These are phyloP conservation scores for Leucopternis melanops DNA, from an alignment of 2,113 vertebrate species.

Conservation along the genomic window DNA sequence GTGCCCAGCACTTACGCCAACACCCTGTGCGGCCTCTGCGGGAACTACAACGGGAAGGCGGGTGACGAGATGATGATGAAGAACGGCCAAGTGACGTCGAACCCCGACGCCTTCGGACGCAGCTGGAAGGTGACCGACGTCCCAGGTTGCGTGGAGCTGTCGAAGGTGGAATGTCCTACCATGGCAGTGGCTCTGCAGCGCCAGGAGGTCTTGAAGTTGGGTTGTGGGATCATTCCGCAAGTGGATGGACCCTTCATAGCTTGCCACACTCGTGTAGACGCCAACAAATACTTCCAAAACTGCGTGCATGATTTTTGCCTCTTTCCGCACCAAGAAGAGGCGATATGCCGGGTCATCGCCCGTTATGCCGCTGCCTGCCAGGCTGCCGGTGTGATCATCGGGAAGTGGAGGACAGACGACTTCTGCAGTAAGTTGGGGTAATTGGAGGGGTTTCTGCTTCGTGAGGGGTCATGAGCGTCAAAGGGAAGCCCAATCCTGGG, in stretches of 20 bases:
- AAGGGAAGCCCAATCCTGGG: background rate
- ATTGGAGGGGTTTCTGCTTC: background rate
- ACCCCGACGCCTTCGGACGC: constrained; percentile 48
- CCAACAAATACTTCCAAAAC: background rate
- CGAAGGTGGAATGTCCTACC: background rate
- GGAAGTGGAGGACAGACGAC: background rate
- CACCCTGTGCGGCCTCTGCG: constrained; percentile 78
- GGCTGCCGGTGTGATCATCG: background rate
- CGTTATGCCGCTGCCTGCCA: background rate
- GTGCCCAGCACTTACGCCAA: constrained; percentile 70
- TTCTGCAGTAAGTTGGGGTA: constrained; percentile 12
- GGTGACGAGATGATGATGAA: constrained; percentile 64
- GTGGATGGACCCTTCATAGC: background rate
- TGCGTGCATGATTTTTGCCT: background rate
- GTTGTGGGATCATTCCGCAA: constrained; percentile 31
- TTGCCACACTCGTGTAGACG: background rate
- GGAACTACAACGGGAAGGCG: constrained; percentile 71
- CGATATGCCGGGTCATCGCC: background rate
- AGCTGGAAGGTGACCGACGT: constrained; percentile 70
- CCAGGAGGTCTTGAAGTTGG: background rate
- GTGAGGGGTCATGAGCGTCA: rapidly evolving
- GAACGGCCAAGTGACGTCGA: constrained; percentile 15
- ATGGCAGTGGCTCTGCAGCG: rapidly evolving
- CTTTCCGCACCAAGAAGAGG: background rate
- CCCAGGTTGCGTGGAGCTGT: constrained; percentile 24